Percentiles rank a stretch among this genome's conserved stretches.
Conservation (phyloP, 2,888 invertebrate species). For the Cheilosia soror region DNA sequence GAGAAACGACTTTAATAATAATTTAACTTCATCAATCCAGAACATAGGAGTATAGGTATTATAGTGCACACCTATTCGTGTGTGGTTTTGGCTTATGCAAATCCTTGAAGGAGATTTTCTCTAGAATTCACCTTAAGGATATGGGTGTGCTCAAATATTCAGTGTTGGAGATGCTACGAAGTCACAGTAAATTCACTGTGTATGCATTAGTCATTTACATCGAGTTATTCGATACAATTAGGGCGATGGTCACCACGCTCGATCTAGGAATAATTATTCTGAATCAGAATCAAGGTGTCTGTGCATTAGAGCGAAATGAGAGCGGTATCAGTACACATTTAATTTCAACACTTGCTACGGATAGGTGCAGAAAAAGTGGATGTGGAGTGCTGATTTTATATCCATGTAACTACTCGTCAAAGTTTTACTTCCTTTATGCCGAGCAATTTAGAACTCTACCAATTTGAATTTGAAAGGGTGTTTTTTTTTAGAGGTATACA, state of each 20-base stretch:
- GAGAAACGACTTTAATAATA: conserved; percentile 44
- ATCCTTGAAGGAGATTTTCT: conserved; percentile 14
- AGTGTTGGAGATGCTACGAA: background rate
- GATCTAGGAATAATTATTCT: background rate
- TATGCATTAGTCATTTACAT: background rate
- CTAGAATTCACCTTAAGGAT: background rate
- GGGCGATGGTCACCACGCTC: background rate
- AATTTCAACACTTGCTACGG: too few species aligned
- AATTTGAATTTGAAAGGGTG: too few species aligned
- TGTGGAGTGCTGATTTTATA: too few species aligned
- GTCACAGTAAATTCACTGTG: background rate
- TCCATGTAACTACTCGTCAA: too few species aligned
- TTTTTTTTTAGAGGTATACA: too few species aligned
- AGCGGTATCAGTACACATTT: too few species aligned
- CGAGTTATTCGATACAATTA: background rate
- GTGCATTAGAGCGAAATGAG: background rate
- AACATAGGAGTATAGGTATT: background rate
- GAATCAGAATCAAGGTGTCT: background rate
- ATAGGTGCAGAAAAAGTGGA: too few species aligned
- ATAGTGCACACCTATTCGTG: background rate
- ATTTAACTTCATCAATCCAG: conserved; percentile 34
- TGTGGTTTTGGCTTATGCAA: conserved; percentile 19
- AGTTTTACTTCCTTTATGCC: too few species aligned
- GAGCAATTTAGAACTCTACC: too few species aligned
- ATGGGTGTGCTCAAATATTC: background rate